phyloP scores from a whole-genome alignment of 2,113 vertebrate species.

The Pomatorhinus ruficollis region DNA sequence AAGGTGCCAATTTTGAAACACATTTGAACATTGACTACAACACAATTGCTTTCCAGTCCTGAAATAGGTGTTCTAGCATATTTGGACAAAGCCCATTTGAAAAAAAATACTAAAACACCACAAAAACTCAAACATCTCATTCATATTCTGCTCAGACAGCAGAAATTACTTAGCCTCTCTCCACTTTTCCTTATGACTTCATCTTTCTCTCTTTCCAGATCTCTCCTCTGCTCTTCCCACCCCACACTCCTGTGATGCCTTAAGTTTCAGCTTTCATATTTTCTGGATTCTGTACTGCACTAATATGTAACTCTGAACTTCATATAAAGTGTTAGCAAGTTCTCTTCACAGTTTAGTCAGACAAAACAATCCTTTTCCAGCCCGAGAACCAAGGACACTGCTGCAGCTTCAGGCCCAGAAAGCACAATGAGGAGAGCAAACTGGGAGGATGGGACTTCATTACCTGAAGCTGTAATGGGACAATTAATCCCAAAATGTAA shows the following conservation, averaged over 20 bases:
- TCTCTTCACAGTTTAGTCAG: neutral
- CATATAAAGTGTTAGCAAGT: neutral
- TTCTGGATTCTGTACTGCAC: neutral
- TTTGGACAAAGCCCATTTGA: neutral
- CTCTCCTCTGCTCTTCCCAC: neutral
- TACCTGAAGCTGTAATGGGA: neutral
- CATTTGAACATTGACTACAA: neutral
- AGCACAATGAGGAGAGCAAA: neutral
- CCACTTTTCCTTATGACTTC: neutral
- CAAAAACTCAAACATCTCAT: neutral
- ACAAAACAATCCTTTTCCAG: neutral
- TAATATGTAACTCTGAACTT: neutral
- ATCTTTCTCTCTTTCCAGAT: neutral
- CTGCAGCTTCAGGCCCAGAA: neutral
- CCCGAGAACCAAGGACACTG: neutral
- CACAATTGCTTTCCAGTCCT: neutral
- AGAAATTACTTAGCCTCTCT: neutral
- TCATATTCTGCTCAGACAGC: neutral
- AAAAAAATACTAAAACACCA: neutral
- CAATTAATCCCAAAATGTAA: neutral
- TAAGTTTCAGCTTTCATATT: neutral
- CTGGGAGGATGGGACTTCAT: neutral
- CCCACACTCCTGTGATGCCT: neutral
- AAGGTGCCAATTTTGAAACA: constrained; percentile 9
- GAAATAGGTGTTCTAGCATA: neutral